Evolutionary conservation across 1,140 invertebrate species (phyloP).

Genomic region (Diprion similis): DNA sequence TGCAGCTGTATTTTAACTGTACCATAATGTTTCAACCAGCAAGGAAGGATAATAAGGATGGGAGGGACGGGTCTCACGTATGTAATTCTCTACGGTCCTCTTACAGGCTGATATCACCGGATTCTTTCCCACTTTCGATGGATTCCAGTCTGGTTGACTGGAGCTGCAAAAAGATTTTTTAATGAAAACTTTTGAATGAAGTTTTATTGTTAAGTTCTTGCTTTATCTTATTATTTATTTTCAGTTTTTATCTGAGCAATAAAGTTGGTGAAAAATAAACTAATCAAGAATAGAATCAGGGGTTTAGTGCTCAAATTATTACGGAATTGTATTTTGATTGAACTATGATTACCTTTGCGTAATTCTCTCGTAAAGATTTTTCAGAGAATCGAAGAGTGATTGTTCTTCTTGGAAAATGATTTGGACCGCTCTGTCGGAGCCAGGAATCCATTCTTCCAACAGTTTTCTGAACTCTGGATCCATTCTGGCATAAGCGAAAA

Average conservation of each 20-base stretch:
- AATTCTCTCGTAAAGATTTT: conserved; percentile 42
- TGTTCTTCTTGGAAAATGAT: conserved; percentile 73
- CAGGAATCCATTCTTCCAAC: conserved; percentile 72
- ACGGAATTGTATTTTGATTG: conserved; percentile 29
- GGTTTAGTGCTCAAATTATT: no score
- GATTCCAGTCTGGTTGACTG: no score
- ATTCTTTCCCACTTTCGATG: no score
- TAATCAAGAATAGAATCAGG: no score
- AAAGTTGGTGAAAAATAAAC: no score
- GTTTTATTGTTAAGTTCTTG: no score
- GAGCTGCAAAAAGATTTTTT: no score
- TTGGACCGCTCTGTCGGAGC: conserved; percentile 70
- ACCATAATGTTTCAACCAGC: background rate
- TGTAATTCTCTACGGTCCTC: conserved; percentile 43
- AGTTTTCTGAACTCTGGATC: conserved; percentile 71
- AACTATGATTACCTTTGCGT: conserved; percentile 47
- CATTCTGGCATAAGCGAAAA: conserved; percentile 70
- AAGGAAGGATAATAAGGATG: conserved; percentile 19
- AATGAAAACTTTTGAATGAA: no score
- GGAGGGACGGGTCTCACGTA: conserved; percentile 42
- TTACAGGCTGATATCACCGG: conserved; percentile 32
- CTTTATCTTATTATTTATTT: no score
- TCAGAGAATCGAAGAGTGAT: conserved; percentile 57
- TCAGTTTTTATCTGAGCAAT: no score
- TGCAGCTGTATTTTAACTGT: no score